These are phyloP conservation scores for Rhamnusium bicolor DNA, from an alignment of 2,888 invertebrate species.

Conservation along the genomic window DNA sequence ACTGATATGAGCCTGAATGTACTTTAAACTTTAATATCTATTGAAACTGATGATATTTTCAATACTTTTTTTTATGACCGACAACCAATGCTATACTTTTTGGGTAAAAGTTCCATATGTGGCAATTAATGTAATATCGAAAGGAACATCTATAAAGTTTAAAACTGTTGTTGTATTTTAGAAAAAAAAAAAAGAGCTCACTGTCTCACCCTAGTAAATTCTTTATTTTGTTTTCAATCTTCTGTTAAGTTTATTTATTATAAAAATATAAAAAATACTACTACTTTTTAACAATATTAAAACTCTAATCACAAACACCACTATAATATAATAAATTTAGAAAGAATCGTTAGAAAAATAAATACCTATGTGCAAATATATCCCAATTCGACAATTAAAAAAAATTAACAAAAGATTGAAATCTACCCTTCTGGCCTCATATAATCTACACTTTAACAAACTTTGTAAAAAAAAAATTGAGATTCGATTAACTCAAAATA, in stretches of 20 bases:
- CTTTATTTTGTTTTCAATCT: conserved; percentile 36
- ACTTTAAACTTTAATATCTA: background rate
- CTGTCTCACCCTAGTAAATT: conserved; percentile 2
- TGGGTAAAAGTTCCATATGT: too few species aligned
- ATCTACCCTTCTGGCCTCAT: conserved; percentile 30
- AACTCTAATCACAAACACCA: conserved; percentile 4
- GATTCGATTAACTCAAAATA: conserved; percentile 47
- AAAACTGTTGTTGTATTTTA: background rate
- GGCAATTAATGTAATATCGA: too few species aligned
- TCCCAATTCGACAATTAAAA: background rate
- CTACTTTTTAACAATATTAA: conserved; percentile 1
- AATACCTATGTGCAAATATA: too few species aligned
- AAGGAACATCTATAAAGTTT: background rate
- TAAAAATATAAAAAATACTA: conserved; percentile 15
- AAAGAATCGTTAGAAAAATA: conserved; percentile 12
- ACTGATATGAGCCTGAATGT: background rate
- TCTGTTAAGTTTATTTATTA: conserved; percentile 30
- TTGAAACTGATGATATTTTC: too few species aligned
- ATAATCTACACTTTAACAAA: conserved; percentile 29
- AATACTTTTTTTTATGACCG: too few species aligned
- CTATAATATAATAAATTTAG: conserved; percentile 9
- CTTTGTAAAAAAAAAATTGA: conserved; percentile 42
- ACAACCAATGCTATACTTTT: too few species aligned
- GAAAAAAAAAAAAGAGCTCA: background rate
- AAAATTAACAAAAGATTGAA: conserved; percentile 46